These are phyloP conservation scores for Lemur catta DNA, from an alignment of 2,797 vertebrate species.

Conservation along the genomic window DNA sequence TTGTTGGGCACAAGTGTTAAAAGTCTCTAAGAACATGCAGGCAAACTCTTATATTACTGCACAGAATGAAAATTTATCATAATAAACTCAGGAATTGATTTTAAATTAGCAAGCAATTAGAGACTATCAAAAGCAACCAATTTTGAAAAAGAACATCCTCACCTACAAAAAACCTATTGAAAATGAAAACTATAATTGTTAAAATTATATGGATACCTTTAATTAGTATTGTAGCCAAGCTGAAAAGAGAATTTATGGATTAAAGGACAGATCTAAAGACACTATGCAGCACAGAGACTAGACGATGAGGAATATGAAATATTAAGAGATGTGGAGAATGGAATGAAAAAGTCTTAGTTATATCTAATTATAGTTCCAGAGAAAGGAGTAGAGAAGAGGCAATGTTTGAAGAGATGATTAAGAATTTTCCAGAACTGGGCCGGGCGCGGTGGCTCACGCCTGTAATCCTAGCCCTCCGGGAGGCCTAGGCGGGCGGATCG, in stretches of 20 bases:
- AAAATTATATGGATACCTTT: not conserved
- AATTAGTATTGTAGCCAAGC: not conserved
- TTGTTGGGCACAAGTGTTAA: not conserved
- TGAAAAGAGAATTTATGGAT: not conserved
- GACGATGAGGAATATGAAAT: not conserved
- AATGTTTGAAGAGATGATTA: not conserved
- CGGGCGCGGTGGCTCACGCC: no score
- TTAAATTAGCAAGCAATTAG: not conserved
- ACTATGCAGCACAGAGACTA: not conserved
- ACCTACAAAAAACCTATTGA: not conserved
- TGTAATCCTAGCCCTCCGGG: no score
- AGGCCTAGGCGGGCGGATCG: no score
- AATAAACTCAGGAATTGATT: not conserved
- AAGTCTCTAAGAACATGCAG: not conserved
- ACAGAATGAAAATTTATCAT: not conserved
- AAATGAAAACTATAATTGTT: not conserved
- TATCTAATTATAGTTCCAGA: not conserved
- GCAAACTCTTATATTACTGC: not conserved
- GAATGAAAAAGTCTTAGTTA: not conserved
- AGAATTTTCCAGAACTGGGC: not conserved
- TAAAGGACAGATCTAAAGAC: not conserved
- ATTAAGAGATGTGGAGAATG: not conserved
- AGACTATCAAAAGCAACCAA: not conserved
- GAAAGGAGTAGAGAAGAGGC: not conserved
- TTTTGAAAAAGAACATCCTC: not conserved